Evolutionary conservation across 2,797 vertebrate genomes (phyloP), one percentile per base, ranked within the genome.

Genomic region (Graptemys geographica): DNA sequence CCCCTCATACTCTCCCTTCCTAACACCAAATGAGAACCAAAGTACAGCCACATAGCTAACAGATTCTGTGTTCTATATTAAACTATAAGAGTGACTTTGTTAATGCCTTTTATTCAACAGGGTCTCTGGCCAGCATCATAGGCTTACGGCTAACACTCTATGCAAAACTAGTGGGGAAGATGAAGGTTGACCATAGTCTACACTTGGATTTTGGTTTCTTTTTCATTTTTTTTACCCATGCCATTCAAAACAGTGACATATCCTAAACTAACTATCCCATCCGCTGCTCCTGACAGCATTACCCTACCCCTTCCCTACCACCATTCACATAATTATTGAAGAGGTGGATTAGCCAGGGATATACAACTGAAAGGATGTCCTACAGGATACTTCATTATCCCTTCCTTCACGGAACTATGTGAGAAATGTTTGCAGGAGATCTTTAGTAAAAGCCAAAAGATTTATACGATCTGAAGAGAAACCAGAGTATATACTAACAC

Each of bases 291-390:
- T 41, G 37, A 74, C 21, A 74, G 23, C 5, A 44, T 44, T 74
- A 21, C 41, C 27, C 13, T 49, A 27, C 25, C 3, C 28, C 10
- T 31, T 31, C 82, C n/a, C 7, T 79, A 23, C 31, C 28, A 15
- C 57, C 4, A 82, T 76, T 15, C 0, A 0, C 49, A 28, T 21
- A 59, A 11, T 37, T 72, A 47, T 0, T 0, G 18, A 79, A 52
- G 1, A 7, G 69, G 7, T 4, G 27, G 27, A 12, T 56, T 4
- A 52, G 28, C 27, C n/a, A 83, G 51, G 69, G 6, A 16, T 44
- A 47, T n/a, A 52, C 59, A 65, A 18, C 15, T 62, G 19, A 81
- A 89, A 89, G 4, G 5, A 1, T 4, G 8, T 41, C 37, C 37
- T 74, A 5, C 10, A 28, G 25, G 27, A 47, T 19, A 33, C 33